Evolutionary conservation across 2,888 invertebrate species (phyloP), one percentile per base, ranked within the genome.

Genomic region (Tiliacea aurago): DNA sequence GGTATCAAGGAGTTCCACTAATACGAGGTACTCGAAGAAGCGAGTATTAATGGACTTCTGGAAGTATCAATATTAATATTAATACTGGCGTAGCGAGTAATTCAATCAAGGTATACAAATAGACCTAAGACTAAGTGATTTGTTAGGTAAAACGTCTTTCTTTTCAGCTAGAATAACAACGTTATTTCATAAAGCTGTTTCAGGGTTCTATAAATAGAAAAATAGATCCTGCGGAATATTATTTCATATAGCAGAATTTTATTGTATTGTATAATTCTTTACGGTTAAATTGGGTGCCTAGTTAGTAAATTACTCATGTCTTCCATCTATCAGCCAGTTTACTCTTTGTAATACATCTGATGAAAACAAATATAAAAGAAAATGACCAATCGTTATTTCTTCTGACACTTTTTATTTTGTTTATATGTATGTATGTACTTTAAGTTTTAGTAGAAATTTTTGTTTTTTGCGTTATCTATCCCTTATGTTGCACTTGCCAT

Each of bases 101-200:
- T 82, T 76, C 81, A 84, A 82, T 82, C 72, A 72, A 80, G 63
- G 49, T 72, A 71, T 73, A 80, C 71, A 84, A 82, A 82, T 70
- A 84, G 59, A 76, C 59, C 59, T 59, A 56, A 43, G 67, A 59
- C 61, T 70, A 84, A 83, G 53, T 81, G 81, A 80, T 80, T 81
- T 69, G 62, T 84, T 72, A 80, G 69, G 71, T 47, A 80, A 68
- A 80, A 72, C 28, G 43, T 74, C 58, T 75, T 72, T 75, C 68
- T 62, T 80, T 80, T 71, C 56, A 59, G 70, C 43, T 72, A 58
- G 56, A 80, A 68, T 66, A 59, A 78, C 58, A 81, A 58, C 41
- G 33, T 41, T 63, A 58, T 81, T 53, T 75, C 37, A 51, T 62
- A 56, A 80, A 80, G 59, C 68, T 66, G 47, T 62, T 67, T 63